Evolutionary conservation across 53 echinoderm and acorn worm genomes (phyloP).

Genomic region (Astropecten irregularis): DNA sequence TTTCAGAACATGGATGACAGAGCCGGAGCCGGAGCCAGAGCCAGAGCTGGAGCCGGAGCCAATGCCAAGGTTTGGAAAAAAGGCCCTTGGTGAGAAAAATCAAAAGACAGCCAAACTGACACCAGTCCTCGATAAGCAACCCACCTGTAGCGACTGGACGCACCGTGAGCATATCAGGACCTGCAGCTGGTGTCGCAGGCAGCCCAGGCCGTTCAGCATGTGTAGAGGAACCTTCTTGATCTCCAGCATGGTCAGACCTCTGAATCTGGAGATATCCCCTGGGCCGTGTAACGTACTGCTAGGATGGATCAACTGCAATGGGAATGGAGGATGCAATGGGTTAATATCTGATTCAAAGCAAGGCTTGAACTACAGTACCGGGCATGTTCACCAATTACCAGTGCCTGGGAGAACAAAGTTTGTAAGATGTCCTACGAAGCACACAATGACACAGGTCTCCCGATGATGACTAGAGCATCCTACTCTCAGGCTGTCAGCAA

Average conservation of each 20-base stretch:
- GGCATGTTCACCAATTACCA: too few species aligned
- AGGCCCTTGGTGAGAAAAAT: too few species aligned
- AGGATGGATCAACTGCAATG: slow-evolving; percentile 73
- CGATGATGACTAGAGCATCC: too few species aligned
- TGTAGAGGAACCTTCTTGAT: slow-evolving; percentile 85
- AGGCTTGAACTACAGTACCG: too few species aligned
- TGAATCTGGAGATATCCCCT: slow-evolving; percentile 80
- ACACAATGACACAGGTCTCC: not conserved
- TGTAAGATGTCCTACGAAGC: not conserved
- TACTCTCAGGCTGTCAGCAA: too few species aligned
- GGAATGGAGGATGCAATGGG: not conserved
- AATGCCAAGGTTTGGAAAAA: too few species aligned
- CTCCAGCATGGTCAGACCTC: slow-evolving; percentile 73
- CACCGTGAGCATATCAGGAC: slow-evolving; percentile 86
- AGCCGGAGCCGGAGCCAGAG: too few species aligned
- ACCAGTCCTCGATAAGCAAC: too few species aligned
- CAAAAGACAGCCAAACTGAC: too few species aligned
- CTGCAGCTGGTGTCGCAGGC: slow-evolving; percentile 74
- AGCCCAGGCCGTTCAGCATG: slow-evolving; percentile 76
- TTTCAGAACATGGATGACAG: too few species aligned
- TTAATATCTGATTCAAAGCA: not conserved
- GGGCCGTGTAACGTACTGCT: slow-evolving; percentile 70
- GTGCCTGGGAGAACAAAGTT: too few species aligned
- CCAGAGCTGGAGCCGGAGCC: too few species aligned
- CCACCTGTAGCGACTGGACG: slow-evolving; percentile 63